Base-by-base conservation (phyloP, 30 jellyfish, hydroid and myxozoan species). In the Mastigias papua region DNA sequence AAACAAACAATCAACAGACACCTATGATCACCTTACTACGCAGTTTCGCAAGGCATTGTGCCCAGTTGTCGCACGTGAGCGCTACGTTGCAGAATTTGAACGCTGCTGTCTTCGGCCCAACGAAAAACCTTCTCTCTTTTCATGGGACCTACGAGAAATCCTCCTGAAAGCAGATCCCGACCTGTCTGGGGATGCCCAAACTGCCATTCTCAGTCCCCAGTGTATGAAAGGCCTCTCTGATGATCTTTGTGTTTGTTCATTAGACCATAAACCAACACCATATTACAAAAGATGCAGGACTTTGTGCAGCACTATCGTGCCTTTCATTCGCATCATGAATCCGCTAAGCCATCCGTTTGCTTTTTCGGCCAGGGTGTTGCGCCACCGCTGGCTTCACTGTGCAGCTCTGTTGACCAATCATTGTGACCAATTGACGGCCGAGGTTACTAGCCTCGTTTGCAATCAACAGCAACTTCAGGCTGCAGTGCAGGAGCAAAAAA, bases 201-300 rank as follows among this genome's bases (percentile, higher is more conserved):
- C 33, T 35, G 82, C 72, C 82, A 67, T 80, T 25, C 61, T 61
- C 32, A 16, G 50, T n/a, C 90, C 51, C 34, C 82, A 80, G 32
- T 80, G 60, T 63, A 29, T 80, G 82, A 48, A 42, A 20, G 90
- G 90, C 27, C 67, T 80, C 34, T 27, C 90, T 37, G 22, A 30
- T 15, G 69, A 33, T 28, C 42, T 78, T 21, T 81, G 80, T 19
- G n/a, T 58, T 13, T 29, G 1, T 20, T 46, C 26, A 13, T 61
- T 80, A 29, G 90, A 80, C 16, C 34, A 33, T 37, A n/a, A 80
- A 33, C 90, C 90, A 30, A 80, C 82, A 28, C 90, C 82, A 80
- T 51, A 17, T 48, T 80, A 34, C 30, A 27, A n/a, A 31, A 26
- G 29, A 78, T 78, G 89, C 63, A 60, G 13, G 64, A 29, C 37